Percentiles rank a stretch among this genome's conserved stretches.
Evolutionary conservation across 2,113 vertebrate genomes (phyloP).

Genomic region (Pipra filicauda): DNA sequence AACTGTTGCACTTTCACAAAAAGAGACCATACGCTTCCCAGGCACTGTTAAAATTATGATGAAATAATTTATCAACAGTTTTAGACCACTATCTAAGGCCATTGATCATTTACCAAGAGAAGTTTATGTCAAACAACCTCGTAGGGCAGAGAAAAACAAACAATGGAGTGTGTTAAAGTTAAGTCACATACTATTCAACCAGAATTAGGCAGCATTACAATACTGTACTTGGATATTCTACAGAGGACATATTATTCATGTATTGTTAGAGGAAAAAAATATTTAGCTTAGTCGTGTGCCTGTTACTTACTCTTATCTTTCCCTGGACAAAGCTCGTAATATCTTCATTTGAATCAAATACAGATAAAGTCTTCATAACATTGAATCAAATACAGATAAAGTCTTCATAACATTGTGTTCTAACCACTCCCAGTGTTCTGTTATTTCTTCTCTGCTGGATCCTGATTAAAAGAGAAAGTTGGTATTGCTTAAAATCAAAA

Average conservation of each 20-base stretch:
- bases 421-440: slow-evolving; percentile 94
- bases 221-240: background rate
- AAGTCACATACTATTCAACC: background rate
- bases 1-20: background rate
- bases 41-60: background rate
- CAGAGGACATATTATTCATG: background rate
- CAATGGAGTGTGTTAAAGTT: background rate
- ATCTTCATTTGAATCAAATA: slow-evolving; percentile 96
- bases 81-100: background rate
- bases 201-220: background rate
- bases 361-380: slow-evolving; percentile 93
- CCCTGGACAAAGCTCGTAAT: slow-evolving; percentile 98
- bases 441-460: slow-evolving; percentile 91
- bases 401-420: slow-evolving; percentile 95
- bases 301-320: slow-evolving; percentile 90
- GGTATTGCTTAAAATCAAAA: background rate
- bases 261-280: background rate
- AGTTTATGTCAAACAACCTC: background rate
- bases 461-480: slow-evolving; percentile 71
- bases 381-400: slow-evolving; percentile 95
- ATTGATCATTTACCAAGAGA: background rate
- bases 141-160: background rate
- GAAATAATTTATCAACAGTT: background rate
- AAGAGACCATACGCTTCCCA: background rate
- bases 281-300: background rate